A percentile compares a stretch with the other conserved stretches of the same genome.
These are phyloP conservation scores for Aromia moschata DNA, from an alignment of 2,888 invertebrate species.

Conservation along the genomic window DNA sequence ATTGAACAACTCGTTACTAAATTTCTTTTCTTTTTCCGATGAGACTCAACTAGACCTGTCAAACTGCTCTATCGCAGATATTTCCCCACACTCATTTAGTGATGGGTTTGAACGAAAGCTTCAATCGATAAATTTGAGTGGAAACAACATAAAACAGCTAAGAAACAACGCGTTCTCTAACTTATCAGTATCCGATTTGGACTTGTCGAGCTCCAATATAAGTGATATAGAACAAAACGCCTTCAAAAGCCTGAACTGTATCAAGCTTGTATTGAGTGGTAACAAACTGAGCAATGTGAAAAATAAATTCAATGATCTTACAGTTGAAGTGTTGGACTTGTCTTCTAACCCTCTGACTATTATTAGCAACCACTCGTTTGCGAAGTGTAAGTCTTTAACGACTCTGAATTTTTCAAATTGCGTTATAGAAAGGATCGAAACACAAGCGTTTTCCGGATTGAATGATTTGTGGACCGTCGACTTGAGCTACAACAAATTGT, in stretches of 20 bases:
- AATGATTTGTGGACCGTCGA: conserved; percentile 1
- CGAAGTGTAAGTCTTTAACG: not conserved
- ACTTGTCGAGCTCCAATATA: conserved; percentile 22
- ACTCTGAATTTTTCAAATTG: conserved; percentile 22
- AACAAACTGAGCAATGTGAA: conserved; percentile 15
- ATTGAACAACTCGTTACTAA: not conserved
- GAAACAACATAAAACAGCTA: conserved; percentile 14
- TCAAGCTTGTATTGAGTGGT: not conserved
- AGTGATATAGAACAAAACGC: not conserved
- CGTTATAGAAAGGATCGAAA: conserved; percentile 21
- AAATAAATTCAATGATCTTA: conserved; percentile 9
- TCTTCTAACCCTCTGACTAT: conserved; percentile 21
- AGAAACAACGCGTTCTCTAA: conserved; percentile 11
- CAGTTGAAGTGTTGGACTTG: conserved; percentile 13
- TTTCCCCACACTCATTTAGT: conserved; percentile 13
- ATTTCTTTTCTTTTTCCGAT: not conserved
- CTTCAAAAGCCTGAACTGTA: conserved; percentile 1
- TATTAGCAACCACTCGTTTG: conserved; percentile 19
- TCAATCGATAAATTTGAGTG: conserved; percentile 20
- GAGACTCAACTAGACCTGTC: conserved; percentile 21
- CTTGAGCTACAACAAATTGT: conserved; percentile 17
- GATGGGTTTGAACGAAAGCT: too few relatives aligned
- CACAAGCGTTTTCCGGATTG: conserved; percentile 17
- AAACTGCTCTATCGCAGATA: conserved; percentile 26
- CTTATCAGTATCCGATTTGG: conserved; percentile 4